Conservation (phyloP, 2,797 vertebrate genomes). For the Hafferia zeledoni region DNA sequence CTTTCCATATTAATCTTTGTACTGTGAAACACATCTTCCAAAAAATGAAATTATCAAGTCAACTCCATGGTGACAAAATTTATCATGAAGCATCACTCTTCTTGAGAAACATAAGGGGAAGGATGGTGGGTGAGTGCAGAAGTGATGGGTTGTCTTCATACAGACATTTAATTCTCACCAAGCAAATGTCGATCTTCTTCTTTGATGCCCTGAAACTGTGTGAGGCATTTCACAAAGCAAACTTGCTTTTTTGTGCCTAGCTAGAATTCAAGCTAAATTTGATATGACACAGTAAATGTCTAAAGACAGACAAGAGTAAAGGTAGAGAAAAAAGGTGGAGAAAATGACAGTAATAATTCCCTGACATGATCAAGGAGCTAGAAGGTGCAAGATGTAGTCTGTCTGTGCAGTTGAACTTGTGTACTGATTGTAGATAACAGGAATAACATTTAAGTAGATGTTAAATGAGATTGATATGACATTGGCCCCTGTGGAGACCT, state of each 20-base stretch:
- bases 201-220: neutral
- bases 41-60: neutral
- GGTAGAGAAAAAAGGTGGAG: neutral
- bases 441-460: conserved; percentile 33
- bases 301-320: conserved; percentile 4
- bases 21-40: neutral
- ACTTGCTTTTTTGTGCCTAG: neutral
- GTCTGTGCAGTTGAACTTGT: neutral
- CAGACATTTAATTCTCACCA: neutral
- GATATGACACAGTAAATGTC: neutral
- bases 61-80: neutral
- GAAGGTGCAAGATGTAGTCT: neutral
- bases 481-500: neutral
- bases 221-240: neutral
- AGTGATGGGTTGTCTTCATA: neutral
- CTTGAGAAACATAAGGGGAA: neutral
- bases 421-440: neutral
- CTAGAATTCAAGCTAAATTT: conserved; percentile 26
- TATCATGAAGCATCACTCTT: conserved; percentile 6
- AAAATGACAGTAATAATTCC: conserved; percentile 37
- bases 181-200: neutral
- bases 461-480: conserved; percentile 53
- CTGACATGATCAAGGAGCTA: conserved; percentile 6
- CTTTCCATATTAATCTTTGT: neutral
- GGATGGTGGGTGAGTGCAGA: neutral